Percentiles rank a stretch among this genome's conserved stretches.
These are phyloP conservation scores for Ylistrum balloti DNA, from an alignment of 1,140 invertebrate genomes.

Conservation along the genomic window DNA sequence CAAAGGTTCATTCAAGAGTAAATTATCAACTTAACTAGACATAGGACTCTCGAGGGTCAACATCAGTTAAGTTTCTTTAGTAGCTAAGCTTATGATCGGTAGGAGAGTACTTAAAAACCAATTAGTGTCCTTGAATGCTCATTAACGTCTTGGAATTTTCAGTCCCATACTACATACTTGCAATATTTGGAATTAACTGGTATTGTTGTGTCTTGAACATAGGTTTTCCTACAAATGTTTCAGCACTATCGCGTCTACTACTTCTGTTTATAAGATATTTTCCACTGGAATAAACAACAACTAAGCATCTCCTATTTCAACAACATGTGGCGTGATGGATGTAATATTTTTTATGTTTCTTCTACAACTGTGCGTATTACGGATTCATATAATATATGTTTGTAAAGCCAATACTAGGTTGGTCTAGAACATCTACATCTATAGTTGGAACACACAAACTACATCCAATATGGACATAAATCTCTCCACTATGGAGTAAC, in stretches of 20 bases:
- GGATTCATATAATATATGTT: no score
- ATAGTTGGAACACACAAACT: background rate
- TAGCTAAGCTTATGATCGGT: conserved; percentile 1
- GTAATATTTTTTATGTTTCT: no score
- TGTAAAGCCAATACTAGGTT: background rate
- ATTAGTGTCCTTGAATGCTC: background rate
- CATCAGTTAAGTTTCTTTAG: background rate
- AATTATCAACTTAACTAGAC: background rate
- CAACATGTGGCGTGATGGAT: no score
- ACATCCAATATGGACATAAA: background rate
- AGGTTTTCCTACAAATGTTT: no score
- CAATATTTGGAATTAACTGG: background rate
- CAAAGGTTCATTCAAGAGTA: background rate
- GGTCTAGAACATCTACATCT: background rate
- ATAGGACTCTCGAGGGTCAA: background rate
- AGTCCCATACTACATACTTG: background rate
- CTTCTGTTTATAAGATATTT: no score
- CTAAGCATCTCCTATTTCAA: no score
- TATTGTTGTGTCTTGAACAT: background rate
- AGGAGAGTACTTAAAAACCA: background rate
- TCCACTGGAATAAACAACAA: no score
- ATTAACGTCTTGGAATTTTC: background rate
- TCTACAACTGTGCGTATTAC: no score
- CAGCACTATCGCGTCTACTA: no score
- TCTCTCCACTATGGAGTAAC: background rate